Conservation (phyloP, 2,888 invertebrate species). For the Drosophila emarginata region DNA sequence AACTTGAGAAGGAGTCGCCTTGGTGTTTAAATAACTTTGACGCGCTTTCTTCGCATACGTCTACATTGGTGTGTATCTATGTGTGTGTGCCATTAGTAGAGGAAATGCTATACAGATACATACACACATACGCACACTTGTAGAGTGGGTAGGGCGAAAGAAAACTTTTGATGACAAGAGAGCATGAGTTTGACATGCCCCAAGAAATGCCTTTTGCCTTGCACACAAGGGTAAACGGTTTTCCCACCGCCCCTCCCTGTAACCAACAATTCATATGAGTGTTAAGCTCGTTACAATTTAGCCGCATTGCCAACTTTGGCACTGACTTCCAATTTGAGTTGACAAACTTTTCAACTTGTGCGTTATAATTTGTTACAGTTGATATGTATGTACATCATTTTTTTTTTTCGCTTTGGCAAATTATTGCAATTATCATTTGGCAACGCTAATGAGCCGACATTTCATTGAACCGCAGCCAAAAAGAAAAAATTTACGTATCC, state of each 20-base stretch:
- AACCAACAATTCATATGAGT: background rate
- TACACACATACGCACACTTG: conserved; percentile 30
- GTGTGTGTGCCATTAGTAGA: conserved; percentile 51
- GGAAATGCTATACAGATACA: conserved; percentile 47
- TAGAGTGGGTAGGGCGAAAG: conserved; percentile 23
- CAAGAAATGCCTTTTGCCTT: conserved; percentile 61
- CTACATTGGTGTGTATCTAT: background rate
- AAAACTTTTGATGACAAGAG: conserved; percentile 56
- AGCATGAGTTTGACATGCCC: conserved; percentile 53
- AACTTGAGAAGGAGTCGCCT: conserved; percentile 38
- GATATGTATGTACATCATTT: conserved; percentile 20
- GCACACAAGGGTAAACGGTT: conserved; percentile 47
- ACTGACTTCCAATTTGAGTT: conserved; percentile 52
- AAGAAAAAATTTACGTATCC: conserved; percentile 19
- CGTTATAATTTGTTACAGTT: conserved; percentile 62
- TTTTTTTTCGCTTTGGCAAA: conserved; percentile 49
- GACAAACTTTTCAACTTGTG: conserved; percentile 57
- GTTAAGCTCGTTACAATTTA: conserved; percentile 64
- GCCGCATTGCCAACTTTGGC: conserved; percentile 54
- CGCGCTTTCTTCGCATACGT: conserved; percentile 49
- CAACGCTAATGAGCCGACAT: conserved; percentile 61
- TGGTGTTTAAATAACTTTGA: conserved; percentile 75
- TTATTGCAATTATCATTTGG: conserved; percentile 73
- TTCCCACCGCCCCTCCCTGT: background rate
- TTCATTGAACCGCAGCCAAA: conserved; percentile 35